Percentiles rank a stretch among this genome's conserved stretches.
phyloP scores from a whole-genome alignment of 2,888 invertebrate species.

The Troides aeacus region DNA sequence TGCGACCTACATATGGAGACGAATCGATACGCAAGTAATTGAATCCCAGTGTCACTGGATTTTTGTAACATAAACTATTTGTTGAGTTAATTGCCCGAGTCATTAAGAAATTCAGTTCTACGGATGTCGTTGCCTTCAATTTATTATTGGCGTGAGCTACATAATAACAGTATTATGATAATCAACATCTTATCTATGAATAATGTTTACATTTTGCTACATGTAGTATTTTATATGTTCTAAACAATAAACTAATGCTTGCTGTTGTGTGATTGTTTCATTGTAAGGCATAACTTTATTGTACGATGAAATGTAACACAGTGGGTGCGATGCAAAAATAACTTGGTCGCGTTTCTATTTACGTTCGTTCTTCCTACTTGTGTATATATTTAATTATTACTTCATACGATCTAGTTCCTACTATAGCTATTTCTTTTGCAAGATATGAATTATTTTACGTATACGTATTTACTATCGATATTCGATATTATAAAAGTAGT shows the following conservation, averaged over 20 bases:
- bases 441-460: not conserved
- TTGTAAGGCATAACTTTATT: constrained; percentile 9
- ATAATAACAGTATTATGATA: constrained; percentile 6
- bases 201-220: constrained; percentile 8
- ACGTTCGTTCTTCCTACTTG: constrained; percentile 6
- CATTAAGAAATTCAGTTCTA: constrained; percentile 13
- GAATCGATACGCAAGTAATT: constrained; percentile 62
- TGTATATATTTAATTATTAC: not conserved
- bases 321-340: constrained; percentile 18
- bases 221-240: not conserved
- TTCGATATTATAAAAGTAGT: too few relatives aligned
- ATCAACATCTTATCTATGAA: constrained; percentile 17
- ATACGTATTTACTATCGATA: too few relatives aligned
- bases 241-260: not conserved
- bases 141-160: constrained; percentile 11
- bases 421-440: not conserved
- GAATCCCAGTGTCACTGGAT: constrained; percentile 15
- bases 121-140: constrained; percentile 9
- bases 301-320: constrained; percentile 7
- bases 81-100: constrained; percentile 7
- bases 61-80: constrained; percentile 2
- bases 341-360: constrained; percentile 11
- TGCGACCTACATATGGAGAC: constrained; percentile 73
- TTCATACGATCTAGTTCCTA: not conserved
- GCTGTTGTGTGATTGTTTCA: constrained; percentile 3